These are phyloP conservation scores for Conopomorpha cramerella DNA, from an alignment of 1,140 invertebrate genomes.

Conservation along the genomic window DNA sequence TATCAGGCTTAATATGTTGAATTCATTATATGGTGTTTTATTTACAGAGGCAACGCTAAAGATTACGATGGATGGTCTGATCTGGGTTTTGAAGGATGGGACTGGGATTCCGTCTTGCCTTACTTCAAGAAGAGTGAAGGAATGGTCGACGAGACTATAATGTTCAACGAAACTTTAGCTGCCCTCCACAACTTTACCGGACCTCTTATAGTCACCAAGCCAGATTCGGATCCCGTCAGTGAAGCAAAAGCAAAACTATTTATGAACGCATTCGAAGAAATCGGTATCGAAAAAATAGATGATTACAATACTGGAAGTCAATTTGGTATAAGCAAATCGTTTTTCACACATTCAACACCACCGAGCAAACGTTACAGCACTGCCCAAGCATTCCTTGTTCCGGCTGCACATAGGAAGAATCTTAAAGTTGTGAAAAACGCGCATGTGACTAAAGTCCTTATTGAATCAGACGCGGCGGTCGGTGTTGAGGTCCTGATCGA, in stretches of 20 bases:
- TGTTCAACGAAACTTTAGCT: not conserved
- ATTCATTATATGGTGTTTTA: no score
- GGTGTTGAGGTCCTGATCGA: not conserved
- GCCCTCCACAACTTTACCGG: not conserved
- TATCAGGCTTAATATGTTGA: no score
- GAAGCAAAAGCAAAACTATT: not conserved
- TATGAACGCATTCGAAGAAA: not conserved
- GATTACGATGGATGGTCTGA: not conserved
- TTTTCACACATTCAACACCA: not conserved
- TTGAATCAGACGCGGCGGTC: not conserved
- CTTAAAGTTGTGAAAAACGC: not conserved
- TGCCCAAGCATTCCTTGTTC: not conserved
- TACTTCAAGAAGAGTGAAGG: not conserved
- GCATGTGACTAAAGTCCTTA: not conserved
- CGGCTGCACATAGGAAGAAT: not conserved
- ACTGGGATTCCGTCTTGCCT: not conserved
- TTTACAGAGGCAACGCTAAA: not conserved
- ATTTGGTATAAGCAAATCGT: not conserved
- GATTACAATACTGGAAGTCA: not conserved
- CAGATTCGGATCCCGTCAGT: not conserved
- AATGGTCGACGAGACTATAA: not conserved
- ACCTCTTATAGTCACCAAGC: not conserved
- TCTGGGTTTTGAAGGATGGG: not conserved
- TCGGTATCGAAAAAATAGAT: not conserved
- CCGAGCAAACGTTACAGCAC: not conserved